phyloP scores from a whole-genome alignment of 1,140 invertebrate genomes.

The Campoletis sonorensis region DNA sequence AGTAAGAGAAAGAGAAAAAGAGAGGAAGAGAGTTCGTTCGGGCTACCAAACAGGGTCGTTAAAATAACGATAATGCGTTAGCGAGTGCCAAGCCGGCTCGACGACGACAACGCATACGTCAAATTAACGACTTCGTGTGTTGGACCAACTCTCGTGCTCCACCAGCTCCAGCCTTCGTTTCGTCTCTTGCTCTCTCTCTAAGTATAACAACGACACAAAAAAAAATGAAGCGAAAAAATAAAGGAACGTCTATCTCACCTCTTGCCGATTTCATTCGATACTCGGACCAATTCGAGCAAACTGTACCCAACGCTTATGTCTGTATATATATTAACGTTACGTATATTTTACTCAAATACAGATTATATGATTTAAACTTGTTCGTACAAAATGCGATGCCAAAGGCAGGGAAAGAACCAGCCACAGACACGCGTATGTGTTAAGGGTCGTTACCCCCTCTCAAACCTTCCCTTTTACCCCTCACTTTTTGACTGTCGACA shows the following conservation, averaged over 20 bases:
- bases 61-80: constrained; percentile 63
- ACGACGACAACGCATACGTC: constrained; percentile 58
- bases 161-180: constrained; percentile 44
- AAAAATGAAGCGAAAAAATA: background rate
- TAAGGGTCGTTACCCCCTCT: background rate
- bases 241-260: background rate
- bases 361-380: too few species aligned
- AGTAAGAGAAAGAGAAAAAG: constrained; percentile 11
- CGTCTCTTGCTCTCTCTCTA: constrained; percentile 13
- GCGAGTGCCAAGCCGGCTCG: constrained; percentile 54
- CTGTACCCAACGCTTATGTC: background rate
- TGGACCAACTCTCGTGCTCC: constrained; percentile 44
- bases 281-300: constrained; percentile 15
- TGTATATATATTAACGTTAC: background rate
- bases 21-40: constrained; percentile 44
- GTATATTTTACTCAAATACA: too few species aligned
- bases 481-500: too few species aligned
- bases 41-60: constrained; percentile 58
- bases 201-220: constrained; percentile 10
- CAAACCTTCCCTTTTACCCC: too few species aligned
- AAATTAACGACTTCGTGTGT: constrained; percentile 60
- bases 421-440: too few species aligned
- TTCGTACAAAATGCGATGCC: constrained; percentile 2
- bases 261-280: constrained; percentile 24
- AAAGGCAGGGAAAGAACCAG: background rate